Conservation (phyloP, 2,113 vertebrate genomes). For the Atlantisia rogersi region DNA sequence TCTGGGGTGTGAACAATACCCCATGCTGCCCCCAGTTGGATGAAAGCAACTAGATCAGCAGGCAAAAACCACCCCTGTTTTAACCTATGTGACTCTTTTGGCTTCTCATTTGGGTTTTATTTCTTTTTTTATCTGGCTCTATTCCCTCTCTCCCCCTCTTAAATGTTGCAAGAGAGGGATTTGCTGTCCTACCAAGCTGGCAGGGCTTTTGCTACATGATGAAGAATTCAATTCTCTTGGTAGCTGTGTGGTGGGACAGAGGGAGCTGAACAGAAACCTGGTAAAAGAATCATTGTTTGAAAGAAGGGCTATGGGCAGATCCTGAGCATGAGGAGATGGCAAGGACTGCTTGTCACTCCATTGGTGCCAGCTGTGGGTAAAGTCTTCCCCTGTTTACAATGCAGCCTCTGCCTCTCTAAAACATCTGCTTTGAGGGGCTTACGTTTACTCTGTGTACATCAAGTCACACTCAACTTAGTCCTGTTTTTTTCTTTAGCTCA, state of each 20-base stretch:
- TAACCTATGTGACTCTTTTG: background rate
- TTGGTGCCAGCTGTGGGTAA: background rate
- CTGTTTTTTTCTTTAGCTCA: background rate
- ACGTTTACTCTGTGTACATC: background rate
- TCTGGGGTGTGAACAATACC: background rate
- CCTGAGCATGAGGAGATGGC: background rate
- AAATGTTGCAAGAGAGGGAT: background rate
- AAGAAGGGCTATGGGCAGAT: background rate
- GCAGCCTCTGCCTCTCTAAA: background rate
- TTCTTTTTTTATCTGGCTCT: background rate
- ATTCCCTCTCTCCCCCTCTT: background rate
- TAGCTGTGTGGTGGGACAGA: background rate
- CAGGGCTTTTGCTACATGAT: background rate
- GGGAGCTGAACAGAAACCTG: background rate
- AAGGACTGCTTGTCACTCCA: background rate
- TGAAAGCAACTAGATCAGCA: constrained; percentile 15
- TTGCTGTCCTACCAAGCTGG: background rate
- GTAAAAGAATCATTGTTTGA: background rate
- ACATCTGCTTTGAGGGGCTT: background rate
- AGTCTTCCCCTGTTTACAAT: background rate
- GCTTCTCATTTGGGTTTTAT: background rate
- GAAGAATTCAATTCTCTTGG: background rate
- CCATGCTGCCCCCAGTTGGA: background rate
- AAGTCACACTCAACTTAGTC: background rate
- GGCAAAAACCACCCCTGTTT: background rate